Base-by-base conservation (phyloP, 2,888 invertebrate genomes). In the Biston stratarius region DNA sequence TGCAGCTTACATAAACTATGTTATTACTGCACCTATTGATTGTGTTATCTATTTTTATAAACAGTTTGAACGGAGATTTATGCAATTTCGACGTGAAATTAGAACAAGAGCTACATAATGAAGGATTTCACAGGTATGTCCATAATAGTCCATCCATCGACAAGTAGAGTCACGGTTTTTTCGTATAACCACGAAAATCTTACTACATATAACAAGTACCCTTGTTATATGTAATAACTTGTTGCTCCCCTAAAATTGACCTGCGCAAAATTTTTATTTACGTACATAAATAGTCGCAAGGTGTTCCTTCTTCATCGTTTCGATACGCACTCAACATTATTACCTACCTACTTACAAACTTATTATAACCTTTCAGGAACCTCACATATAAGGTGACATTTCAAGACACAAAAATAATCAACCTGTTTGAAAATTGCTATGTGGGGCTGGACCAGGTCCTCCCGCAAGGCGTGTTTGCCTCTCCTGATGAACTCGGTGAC, bases 61-160 rank as follows among this genome's bases (percentile, higher is more conserved):
- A 51, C 6, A 71, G 71, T 72, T 74, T 78, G 67, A 75, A 77
- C n/a, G 75, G 77, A 14, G 76, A 69, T 70, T 63, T 74, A 6
- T 92, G 92, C 74, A 75, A 82, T 71, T 89, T 90, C 61, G 79
- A 83, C 65, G 83, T 89, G 8, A 82, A 81, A 78, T 36, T 92
- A 11, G 79, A 79, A 64, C 92, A 89, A 76, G 69, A 62, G 6
- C 84, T 94, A 6, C 73, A 69, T 5, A 86, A 85, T 73, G 84
- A 87, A 73, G 93, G 93, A 6, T 92, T 90, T 67, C 91, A 93
- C 77, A 88, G 93, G 93, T 94, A 84, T 69, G 10, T 12, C 33
- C 33, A 12, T 24, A 24, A 9, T 47, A n/a, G n/a, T n/a, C n/a
- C n/a, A 24, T 15, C 0, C 5, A 51, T 34, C 2, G n/a, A 7